A percentile compares a stretch with the other conserved stretches of the same genome.
phyloP scores from a whole-genome alignment of 1,140 invertebrate genomes.

The Drosophila ogumai region DNA sequence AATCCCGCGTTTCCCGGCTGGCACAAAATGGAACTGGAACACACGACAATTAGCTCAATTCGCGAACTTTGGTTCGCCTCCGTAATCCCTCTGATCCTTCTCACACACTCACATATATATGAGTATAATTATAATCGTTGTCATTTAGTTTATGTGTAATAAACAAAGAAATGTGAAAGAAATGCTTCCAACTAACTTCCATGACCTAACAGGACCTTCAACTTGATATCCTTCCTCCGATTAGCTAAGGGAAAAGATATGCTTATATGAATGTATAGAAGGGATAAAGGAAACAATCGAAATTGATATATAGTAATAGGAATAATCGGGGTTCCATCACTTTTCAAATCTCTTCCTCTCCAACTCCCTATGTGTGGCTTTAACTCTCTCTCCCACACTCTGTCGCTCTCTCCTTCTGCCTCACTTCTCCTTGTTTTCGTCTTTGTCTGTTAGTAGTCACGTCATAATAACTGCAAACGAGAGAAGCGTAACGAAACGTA shows the following conservation, averaged over 20 bases:
- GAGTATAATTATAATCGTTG: conserved; percentile 3
- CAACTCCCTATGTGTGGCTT: background rate
- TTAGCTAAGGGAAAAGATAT: conserved; percentile 1
- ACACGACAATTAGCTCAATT: conserved; percentile 32
- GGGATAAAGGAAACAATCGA: background rate
- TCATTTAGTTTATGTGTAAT: conserved; percentile 26
- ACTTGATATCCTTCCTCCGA: conserved; percentile 3
- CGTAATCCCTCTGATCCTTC: background rate
- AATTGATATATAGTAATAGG: background rate
- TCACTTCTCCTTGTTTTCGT: conserved; percentile 18
- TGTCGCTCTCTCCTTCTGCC: background rate
- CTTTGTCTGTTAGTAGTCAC: conserved; percentile 31
- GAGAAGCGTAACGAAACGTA: conserved; percentile 15
- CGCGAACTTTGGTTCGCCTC: conserved; percentile 12
- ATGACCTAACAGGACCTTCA: conserved; percentile 4
- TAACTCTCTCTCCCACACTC: background rate
- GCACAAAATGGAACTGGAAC: conserved; percentile 24
- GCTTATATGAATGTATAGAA: background rate
- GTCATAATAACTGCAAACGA: conserved; percentile 21
- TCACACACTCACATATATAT: background rate
- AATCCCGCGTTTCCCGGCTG: conserved; percentile 5
- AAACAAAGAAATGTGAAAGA: conserved; percentile 6
- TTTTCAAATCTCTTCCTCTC: conserved; percentile 2
- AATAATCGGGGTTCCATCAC: background rate
- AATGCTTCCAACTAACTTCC: conserved; percentile 35